These are phyloP conservation scores for Pocillopora meandrina DNA, from an alignment of 92 coral and sea anemone genomes.

Conservation along the genomic window DNA sequence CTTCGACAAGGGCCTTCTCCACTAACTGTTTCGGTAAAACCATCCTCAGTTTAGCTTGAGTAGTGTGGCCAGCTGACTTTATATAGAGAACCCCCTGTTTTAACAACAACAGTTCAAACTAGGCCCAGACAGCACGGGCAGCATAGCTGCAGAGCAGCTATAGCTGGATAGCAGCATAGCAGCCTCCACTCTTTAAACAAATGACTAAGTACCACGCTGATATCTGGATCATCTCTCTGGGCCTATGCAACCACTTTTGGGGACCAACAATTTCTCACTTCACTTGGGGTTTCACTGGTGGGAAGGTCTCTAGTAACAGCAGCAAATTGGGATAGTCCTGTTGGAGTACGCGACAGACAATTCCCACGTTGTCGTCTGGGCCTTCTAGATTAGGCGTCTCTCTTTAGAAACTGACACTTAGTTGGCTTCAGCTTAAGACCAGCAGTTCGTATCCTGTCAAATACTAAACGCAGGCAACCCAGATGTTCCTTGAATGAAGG, in stretches of 20 bases:
- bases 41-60: slow-evolving; percentile 4
- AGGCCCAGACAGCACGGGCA: slow-evolving; percentile 8
- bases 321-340: not conserved
- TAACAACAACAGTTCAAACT: slow-evolving; percentile 25
- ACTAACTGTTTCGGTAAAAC: slow-evolving; percentile 37
- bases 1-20: slow-evolving; percentile 21
- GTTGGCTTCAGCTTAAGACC: slow-evolving; percentile 25
- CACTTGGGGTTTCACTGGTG: not conserved
- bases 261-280: slow-evolving; percentile 4
- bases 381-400: not conserved
- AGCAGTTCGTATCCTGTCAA: slow-evolving; percentile 35
- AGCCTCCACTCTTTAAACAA: slow-evolving; percentile 8
- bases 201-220: slow-evolving; percentile 25
- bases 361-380: slow-evolving; percentile 55
- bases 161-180: too few relatives aligned
- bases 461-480: slow-evolving; percentile 48
- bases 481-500: slow-evolving; percentile 15
- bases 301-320: not conserved
- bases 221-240: slow-evolving; percentile 51
- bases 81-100: slow-evolving; percentile 16
- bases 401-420: slow-evolving; percentile 45
- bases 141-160: not conserved
- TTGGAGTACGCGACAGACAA: slow-evolving; percentile 41
- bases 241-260: slow-evolving; percentile 44
- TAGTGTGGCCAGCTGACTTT: not conserved